Evolutionary conservation across 2,113 vertebrate genomes (phyloP).

Genomic region (Microcebus lehilahytsara): DNA sequence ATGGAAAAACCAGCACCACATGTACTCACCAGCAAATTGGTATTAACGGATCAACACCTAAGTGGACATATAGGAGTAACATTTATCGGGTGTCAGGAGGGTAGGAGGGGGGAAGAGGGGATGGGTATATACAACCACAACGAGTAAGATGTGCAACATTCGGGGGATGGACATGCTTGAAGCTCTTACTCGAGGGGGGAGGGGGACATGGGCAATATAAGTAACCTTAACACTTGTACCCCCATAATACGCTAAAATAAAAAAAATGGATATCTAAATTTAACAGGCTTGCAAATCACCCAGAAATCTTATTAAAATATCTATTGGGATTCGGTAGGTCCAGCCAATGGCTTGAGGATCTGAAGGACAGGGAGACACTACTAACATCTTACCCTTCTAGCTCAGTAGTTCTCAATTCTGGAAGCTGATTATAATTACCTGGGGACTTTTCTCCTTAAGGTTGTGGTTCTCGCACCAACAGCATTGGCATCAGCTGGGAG

Average conservation of each 20-base stretch:
- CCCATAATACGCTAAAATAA: neutral
- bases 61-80: too few species aligned
- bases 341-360: neutral
- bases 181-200: too few species aligned
- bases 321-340: neutral
- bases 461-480: neutral
- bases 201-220: too few species aligned
- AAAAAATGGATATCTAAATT: neutral
- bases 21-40: too few species aligned
- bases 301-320: neutral
- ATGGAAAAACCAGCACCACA: too few species aligned
- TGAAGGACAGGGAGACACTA: neutral
- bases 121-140: too few species aligned
- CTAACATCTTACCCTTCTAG: neutral
- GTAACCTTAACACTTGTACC: too few species aligned
- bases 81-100: too few species aligned
- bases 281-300: neutral
- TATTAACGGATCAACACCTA: too few species aligned
- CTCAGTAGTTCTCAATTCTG: neutral
- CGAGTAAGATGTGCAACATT: too few species aligned
- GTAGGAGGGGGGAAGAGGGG: too few species aligned
- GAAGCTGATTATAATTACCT: neutral
- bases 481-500: neutral
- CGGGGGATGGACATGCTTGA: too few species aligned
- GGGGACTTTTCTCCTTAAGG: neutral